These are phyloP conservation scores for Nephrotoma flavescens DNA, from an alignment of 2,888 invertebrate species.

Conservation along the genomic window DNA sequence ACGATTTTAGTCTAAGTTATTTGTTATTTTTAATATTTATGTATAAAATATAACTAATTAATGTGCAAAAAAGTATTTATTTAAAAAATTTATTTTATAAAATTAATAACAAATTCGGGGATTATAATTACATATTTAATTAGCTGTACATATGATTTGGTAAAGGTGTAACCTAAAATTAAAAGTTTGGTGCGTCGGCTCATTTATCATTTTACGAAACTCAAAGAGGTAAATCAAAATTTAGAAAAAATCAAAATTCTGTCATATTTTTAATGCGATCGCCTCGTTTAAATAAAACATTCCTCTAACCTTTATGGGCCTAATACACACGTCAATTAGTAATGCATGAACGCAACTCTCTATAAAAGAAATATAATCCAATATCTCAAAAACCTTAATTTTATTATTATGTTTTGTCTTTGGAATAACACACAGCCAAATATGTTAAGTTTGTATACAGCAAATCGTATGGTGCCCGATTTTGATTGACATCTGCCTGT, in stretches of 20 bases:
- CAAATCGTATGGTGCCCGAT: not conserved
- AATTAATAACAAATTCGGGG: not conserved
- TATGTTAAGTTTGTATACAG: not conserved
- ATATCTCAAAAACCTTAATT: not conserved
- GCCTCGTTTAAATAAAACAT: too few relatives aligned
- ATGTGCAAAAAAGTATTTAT: not conserved
- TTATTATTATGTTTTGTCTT: not conserved
- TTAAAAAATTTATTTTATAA: not conserved
- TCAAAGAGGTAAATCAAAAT: too few relatives aligned
- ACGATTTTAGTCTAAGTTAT: not conserved
- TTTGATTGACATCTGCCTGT: constrained; percentile 4
- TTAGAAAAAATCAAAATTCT: too few relatives aligned
- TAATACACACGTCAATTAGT: not conserved
- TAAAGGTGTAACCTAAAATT: too few relatives aligned
- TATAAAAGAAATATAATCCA: not conserved
- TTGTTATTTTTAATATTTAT: not conserved
- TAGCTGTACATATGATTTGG: not conserved
- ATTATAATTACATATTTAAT: not conserved
- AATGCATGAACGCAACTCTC: not conserved
- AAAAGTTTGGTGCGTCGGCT: too few relatives aligned
- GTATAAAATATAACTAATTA: not conserved
- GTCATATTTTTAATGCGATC: too few relatives aligned
- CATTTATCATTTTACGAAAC: too few relatives aligned
- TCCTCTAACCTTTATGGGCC: too few relatives aligned
- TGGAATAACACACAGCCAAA: not conserved